phyloP scores from a whole-genome alignment of 1,140 invertebrate species.

The Elymnias hypermnestra region DNA sequence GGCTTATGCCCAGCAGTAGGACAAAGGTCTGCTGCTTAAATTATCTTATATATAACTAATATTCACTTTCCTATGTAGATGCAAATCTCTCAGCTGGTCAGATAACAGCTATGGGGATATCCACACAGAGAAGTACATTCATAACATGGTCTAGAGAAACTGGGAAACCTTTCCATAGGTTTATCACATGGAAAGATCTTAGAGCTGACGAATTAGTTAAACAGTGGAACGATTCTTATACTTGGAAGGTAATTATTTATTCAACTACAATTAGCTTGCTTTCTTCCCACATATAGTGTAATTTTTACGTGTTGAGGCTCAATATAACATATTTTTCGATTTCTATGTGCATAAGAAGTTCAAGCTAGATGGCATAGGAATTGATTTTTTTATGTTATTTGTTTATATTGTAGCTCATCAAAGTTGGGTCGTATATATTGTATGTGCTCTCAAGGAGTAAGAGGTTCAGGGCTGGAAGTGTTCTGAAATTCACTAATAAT shows the following conservation, averaged over 20 bases:
- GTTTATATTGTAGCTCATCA: conserved; percentile 62
- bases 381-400: too few species aligned
- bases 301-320: too few species aligned
- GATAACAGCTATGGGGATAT: conserved; percentile 89
- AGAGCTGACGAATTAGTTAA: conserved; percentile 88
- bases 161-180: conserved; percentile 91
- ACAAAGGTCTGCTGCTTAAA: too few species aligned
- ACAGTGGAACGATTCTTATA: conserved; percentile 90
- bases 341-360: too few species aligned
- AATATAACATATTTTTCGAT: too few species aligned
- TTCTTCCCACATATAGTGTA: too few species aligned
- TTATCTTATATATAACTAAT: too few species aligned
- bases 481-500: conserved; percentile 86
- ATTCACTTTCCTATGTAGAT: too few species aligned
- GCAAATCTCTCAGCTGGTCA: conserved; percentile 76
- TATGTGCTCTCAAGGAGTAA: conserved; percentile 86
- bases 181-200: conserved; percentile 98
- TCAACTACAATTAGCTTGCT: too few species aligned
- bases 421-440: conserved; percentile 80
- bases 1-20: too few species aligned
- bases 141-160: conserved; percentile 91
- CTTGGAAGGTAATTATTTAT: conserved; percentile 66
- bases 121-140: conserved; percentile 92
- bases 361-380: too few species aligned
- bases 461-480: conserved; percentile 88